Evolutionary conservation across 2,888 invertebrate species (phyloP).

Genomic region (Phyllotreta cruciferae): DNA sequence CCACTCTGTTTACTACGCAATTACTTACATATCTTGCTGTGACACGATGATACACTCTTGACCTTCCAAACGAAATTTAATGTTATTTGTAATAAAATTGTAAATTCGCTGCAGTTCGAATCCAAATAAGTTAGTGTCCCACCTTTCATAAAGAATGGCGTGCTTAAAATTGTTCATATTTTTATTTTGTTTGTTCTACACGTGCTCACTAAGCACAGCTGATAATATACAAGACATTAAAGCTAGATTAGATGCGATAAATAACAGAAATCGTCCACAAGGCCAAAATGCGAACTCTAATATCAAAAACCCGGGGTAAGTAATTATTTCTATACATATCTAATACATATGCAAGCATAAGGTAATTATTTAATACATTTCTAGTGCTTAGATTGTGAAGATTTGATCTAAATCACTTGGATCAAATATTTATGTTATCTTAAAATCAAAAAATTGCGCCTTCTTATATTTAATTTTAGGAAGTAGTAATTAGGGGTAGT

Average conservation of each 20-base stretch:
- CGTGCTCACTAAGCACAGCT: not conserved
- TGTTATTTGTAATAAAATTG: no score
- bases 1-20: no score
- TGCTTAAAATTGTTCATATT: not conserved
- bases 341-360: not conserved
- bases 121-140: not conserved
- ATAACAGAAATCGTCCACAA: conserved; percentile 5
- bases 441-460: no score
- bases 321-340: not conserved
- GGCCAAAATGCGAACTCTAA: conserved; percentile 8
- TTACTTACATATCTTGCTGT: not conserved
- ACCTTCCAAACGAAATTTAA: not conserved
- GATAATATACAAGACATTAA: conserved; percentile 8
- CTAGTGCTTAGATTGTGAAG: no score
- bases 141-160: not conserved
- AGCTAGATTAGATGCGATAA: conserved; percentile 8
- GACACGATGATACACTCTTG: conserved; percentile 5
- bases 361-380: no score
- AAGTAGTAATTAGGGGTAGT: no score
- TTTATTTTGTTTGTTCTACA: not conserved
- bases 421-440: no score
- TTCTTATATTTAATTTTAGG: no score
- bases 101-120: not conserved
- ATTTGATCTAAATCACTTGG: no score
- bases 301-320: conserved; percentile 3